Percentiles rank a stretch among this genome's conserved stretches.
Evolutionary conservation across 2,797 vertebrate genomes (phyloP).

Genomic region (Graptemys geographica): DNA sequence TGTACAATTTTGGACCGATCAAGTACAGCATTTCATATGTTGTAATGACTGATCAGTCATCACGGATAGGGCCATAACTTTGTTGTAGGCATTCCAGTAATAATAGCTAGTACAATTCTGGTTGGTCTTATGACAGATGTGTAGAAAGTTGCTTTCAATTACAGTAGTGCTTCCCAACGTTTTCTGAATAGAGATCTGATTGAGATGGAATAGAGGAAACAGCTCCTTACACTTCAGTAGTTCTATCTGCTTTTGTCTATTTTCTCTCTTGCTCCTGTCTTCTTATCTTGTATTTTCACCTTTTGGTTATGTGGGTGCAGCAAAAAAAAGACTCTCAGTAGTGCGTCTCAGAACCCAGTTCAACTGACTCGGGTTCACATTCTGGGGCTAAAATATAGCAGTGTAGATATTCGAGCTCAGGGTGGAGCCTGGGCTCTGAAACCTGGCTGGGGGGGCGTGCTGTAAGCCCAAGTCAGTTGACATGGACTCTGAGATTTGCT

Average conservation of each 20-base stretch:
- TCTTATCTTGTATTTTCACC: neutral
- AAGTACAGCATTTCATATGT: neutral
- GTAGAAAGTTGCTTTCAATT: neutral
- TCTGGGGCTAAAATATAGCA: neutral
- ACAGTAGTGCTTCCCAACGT: neutral
- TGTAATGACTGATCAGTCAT: neutral
- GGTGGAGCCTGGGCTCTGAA: neutral
- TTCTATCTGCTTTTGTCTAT: neutral
- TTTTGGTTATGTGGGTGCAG: too few species aligned
- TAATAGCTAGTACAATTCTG: neutral
- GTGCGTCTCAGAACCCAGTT: neutral
- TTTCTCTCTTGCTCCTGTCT: neutral
- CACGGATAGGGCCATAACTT: neutral
- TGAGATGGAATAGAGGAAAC: neutral
- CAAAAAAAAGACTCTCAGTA: too few species aligned
- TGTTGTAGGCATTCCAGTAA: accelerated
- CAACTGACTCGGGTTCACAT: neutral
- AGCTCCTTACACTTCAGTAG: neutral
- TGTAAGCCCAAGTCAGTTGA: neutral
- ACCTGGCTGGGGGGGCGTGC: neutral
- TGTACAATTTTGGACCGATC: neutral
- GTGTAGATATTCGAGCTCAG: neutral
- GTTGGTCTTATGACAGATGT: neutral
- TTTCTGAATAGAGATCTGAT: neutral
- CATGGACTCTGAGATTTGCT: neutral